phyloP scores from a whole-genome alignment of 2,797 vertebrate species.

The Mionectes olivaceus region DNA sequence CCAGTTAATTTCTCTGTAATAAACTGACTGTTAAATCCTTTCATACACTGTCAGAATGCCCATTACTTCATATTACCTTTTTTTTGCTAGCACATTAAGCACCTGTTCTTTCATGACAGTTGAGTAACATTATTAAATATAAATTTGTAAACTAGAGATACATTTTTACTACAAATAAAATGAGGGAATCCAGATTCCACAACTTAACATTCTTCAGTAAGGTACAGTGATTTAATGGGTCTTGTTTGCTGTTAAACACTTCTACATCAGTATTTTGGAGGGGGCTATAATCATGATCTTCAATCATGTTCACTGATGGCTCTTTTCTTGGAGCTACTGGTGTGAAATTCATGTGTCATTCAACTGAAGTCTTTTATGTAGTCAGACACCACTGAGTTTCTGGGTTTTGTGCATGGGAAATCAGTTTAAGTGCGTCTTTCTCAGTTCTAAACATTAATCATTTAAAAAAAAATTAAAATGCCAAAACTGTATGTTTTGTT shows the following conservation, averaged over 20 bases:
- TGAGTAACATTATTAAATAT: background rate
- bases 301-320: constrained; percentile 43
- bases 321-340: constrained; percentile 70
- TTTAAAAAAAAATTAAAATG: background rate
- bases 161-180: constrained; percentile 59
- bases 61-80: background rate
- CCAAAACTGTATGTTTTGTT: constrained; percentile 66
- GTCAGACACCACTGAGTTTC: constrained; percentile 26
- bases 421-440: constrained; percentile 21
- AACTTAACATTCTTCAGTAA: constrained; percentile 17
- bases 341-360: constrained; percentile 42
- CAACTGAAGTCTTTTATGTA: constrained; percentile 50
- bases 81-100: background rate
- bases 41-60: background rate
- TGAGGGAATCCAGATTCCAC: constrained; percentile 9
- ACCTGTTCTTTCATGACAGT: background rate
- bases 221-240: constrained; percentile 5
- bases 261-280: background rate
- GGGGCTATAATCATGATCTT: constrained; percentile 38
- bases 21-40: background rate
- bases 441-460: constrained; percentile 57
- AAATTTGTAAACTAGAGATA: constrained; percentile 35
- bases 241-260: constrained; percentile 45
- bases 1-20: background rate
- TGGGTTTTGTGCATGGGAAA: constrained; percentile 70